Evolutionary conservation across 1,140 invertebrate species (phyloP).

Genomic region (Episyrphus balteatus): DNA sequence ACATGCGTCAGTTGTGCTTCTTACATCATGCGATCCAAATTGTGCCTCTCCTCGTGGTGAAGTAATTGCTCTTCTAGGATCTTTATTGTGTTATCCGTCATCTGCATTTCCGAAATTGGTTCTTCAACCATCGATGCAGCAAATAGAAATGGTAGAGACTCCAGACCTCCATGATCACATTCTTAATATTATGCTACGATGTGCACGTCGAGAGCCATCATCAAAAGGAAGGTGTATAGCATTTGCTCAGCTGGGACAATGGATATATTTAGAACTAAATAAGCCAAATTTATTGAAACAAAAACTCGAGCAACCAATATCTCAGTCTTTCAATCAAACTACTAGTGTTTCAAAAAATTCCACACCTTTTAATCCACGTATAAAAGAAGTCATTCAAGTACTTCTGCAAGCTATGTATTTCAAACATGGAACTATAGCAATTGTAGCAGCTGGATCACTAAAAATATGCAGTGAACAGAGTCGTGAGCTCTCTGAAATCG

Average conservation of each 20-base stretch:
- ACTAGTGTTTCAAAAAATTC: slow-evolving; percentile 1
- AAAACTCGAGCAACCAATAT: too few relatives aligned
- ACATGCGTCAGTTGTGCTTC: slow-evolving; percentile 75
- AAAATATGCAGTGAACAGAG: slow-evolving; percentile 31
- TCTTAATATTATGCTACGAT: slow-evolving; percentile 72
- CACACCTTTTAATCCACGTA: slow-evolving; percentile 46
- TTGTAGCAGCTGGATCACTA: slow-evolving; percentile 31
- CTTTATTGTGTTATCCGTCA: slow-evolving; percentile 70
- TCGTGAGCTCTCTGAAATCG: slow-evolving; percentile 24
- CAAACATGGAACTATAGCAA: slow-evolving; percentile 34
- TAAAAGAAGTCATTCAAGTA: slow-evolving; percentile 74
- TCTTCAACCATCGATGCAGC: slow-evolving; percentile 65
- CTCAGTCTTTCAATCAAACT: too few relatives aligned
- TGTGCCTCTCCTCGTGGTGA: slow-evolving; percentile 71
- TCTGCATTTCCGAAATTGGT: slow-evolving; percentile 65
- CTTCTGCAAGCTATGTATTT: slow-evolving; percentile 75
- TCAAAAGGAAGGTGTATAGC: slow-evolving; percentile 82
- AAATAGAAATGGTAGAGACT: slow-evolving; percentile 39
- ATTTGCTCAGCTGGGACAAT: slow-evolving; percentile 77
- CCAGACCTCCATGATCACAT: slow-evolving; percentile 67
- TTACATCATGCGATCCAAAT: slow-evolving; percentile 65
- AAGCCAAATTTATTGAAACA: background rate
- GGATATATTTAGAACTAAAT: slow-evolving; percentile 61
- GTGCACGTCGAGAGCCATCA: slow-evolving; percentile 77
- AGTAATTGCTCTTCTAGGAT: slow-evolving; percentile 83